Evolutionary conservation across 2,113 vertebrate genomes (phyloP), one percentile per base, ranked within the genome.

Genomic region (Grammomys dolichurus): DNA sequence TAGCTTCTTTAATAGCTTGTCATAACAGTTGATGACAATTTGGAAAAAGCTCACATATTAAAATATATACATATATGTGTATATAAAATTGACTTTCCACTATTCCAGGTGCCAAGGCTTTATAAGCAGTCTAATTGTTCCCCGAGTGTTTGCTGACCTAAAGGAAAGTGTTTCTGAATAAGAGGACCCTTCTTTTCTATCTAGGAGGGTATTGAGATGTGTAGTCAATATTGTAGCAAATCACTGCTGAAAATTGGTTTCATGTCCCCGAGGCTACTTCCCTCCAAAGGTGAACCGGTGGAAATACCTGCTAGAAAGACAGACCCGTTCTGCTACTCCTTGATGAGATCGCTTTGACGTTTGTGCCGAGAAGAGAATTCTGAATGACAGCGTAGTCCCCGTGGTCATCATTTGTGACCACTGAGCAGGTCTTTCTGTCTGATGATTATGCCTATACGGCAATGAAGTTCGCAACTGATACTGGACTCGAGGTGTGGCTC

Each of bases 1-100:
- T 96, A 97, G 97, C 97, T 97, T 96, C 96, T 97, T 97, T 98
- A 97, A 98, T 97, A 97, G 97, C 96, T 97, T 97, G 91, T 97
- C 96, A 95, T 96, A 97, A 97, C 92, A 73, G 95, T 93, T 97
- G 97, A 96, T 96, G 96, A 97, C 97, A 96, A 95, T 97, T 97
- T 97, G 98, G 96, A 88, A 97, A 65, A 95, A 96, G 96, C 96
- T 97, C 97, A 97, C 78, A 97, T 97, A 98, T 97, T 97, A 95
- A 97, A 7, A 60, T 24, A 60, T 65, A 28, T 11, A 28, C 11
- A 10, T 28, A 11, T 28, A 97, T 97, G 94, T 96, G 9, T 72
- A 19, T 72, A 16, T 70, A 36, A 13, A 31, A 97, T 97, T 96
- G 96, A 93, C 98, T 97, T 95, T 96, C 65, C n/a, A 82, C 93